These are phyloP conservation scores for Phalangium opilio DNA, from an alignment of 2,888 invertebrate genomes.

Conservation along the genomic window DNA sequence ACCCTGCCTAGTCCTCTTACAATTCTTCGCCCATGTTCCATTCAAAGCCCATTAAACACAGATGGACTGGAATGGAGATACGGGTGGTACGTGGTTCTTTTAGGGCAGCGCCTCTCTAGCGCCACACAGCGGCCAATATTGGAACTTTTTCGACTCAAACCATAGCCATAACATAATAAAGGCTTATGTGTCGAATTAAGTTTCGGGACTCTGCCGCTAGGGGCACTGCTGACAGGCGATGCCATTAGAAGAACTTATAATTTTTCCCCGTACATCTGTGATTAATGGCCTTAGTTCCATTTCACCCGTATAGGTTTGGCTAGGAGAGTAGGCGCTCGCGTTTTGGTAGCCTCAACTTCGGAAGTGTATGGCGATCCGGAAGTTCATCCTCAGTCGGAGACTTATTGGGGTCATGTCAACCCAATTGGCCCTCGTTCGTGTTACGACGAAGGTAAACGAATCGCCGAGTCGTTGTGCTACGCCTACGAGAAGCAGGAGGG, in stretches of 20 bases:
- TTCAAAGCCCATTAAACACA: not conserved
- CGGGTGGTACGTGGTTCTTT: too few species aligned
- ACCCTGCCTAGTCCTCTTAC: too few species aligned
- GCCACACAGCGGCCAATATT: too few species aligned
- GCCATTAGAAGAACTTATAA: too few species aligned
- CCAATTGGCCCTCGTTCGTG: conserved; percentile 86
- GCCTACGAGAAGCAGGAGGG: conserved; percentile 92
- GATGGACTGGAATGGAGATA: too few species aligned
- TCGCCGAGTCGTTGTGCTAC: conserved; percentile 87
- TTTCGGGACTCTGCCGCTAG: too few species aligned
- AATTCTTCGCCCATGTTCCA: too few species aligned
- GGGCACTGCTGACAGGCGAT: too few species aligned
- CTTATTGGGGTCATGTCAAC: conserved; percentile 99
- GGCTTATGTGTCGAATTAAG: too few species aligned
- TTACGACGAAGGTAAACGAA: conserved; percentile 98
- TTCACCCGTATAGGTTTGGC: conserved; percentile 71
- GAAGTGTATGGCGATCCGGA: conserved; percentile 99
- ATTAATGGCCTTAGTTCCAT: not conserved
- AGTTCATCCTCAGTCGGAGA: conserved; percentile 93
- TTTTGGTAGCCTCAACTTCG: conserved; percentile 92
- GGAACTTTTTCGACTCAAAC: too few species aligned
- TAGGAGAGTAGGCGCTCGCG: conserved; percentile 75
- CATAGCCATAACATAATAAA: too few species aligned
- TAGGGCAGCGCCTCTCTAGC: too few species aligned
- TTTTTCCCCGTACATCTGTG: not conserved